These are phyloP conservation scores for Nesoenas mayeri DNA, from an alignment of 2,113 vertebrate species.

Conservation along the genomic window DNA sequence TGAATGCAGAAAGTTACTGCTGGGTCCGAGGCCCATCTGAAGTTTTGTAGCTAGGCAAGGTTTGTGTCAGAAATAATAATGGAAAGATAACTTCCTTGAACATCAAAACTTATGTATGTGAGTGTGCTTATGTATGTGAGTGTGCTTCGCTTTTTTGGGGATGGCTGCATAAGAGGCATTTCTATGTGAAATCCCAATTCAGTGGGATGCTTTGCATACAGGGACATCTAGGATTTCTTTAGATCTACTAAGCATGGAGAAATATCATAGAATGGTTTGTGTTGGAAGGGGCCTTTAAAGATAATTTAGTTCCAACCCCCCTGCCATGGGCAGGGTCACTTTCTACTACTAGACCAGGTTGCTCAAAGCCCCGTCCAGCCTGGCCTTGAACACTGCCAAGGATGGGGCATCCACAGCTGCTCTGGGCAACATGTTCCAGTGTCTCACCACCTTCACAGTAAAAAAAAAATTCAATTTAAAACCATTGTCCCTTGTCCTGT, in stretches of 20 bases:
- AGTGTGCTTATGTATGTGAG: neutral
- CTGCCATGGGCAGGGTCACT: neutral
- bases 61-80: neutral
- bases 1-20: neutral
- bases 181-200: neutral
- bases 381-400: neutral
- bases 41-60: neutral
- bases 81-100: neutral
- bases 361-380: neutral
- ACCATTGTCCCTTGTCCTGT: neutral
- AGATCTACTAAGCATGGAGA: neutral
- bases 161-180: neutral
- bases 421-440: neutral
- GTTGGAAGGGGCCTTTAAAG: neutral
- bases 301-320: neutral
- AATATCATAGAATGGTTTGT: neutral
- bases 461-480: neutral
- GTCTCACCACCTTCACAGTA: accelerated
- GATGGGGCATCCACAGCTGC: neutral
- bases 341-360: neutral
- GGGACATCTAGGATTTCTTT: neutral
- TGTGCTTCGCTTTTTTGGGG: accelerated
- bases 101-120: neutral
- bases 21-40: neutral
- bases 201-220: neutral